These are phyloP conservation scores for Myotis planiceps DNA, from an alignment of 2,797 vertebrate species.

Conservation along the genomic window DNA sequence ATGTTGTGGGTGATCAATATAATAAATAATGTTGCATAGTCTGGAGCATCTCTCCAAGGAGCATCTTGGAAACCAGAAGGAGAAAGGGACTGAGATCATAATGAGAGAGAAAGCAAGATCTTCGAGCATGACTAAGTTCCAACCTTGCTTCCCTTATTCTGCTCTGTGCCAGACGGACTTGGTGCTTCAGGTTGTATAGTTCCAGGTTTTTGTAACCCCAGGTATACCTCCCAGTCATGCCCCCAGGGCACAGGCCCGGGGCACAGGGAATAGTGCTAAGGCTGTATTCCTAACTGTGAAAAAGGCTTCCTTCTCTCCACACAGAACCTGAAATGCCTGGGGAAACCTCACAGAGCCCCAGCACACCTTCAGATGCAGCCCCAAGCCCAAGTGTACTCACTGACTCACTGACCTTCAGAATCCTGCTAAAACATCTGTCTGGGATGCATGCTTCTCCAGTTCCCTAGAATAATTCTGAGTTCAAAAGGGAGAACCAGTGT, in stretches of 20 bases:
- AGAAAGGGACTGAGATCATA: background rate
- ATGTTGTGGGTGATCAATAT: slow-evolving; percentile 57
- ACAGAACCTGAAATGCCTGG: background rate
- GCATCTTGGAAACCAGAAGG: slow-evolving; percentile 60
- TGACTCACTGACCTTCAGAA: background rate
- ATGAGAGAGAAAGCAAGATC: slow-evolving; percentile 6
- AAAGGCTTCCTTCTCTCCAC: background rate
- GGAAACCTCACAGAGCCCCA: background rate
- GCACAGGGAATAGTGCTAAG: background rate
- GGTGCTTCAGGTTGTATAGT: background rate
- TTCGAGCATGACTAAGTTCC: background rate
- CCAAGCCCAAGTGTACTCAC: background rate
- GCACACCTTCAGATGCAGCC: background rate
- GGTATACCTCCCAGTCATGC: background rate
- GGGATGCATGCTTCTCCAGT: background rate
- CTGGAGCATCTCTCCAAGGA: slow-evolving; percentile 59
- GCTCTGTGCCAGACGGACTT: background rate
- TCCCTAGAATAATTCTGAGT: background rate
- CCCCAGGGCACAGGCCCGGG: background rate
- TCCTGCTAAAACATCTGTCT: background rate
- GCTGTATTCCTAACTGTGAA: background rate
- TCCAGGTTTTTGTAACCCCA: background rate
- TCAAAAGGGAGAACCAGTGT: background rate
- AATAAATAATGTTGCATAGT: slow-evolving; percentile 67
- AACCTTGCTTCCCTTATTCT: background rate